phyloP scores from a whole-genome alignment of 2,797 vertebrate genomes.

The Australoheros facetus region DNA sequence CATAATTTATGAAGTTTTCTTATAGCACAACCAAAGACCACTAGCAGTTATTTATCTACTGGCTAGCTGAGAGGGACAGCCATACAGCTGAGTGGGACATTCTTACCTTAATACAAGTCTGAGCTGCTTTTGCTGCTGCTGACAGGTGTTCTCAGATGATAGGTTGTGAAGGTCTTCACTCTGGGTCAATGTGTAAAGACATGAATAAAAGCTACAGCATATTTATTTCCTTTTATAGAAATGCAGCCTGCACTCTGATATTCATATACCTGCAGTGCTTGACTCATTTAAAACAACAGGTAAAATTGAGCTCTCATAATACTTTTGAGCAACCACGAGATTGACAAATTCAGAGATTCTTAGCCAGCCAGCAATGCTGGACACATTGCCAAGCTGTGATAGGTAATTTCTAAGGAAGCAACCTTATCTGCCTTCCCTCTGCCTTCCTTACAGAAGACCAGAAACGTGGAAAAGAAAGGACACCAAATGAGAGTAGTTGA shows the following conservation, averaged over 20 bases:
- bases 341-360: constrained; percentile 69
- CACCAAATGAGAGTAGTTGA: constrained; percentile 65
- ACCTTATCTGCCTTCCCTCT: constrained; percentile 65
- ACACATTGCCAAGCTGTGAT: constrained; percentile 66
- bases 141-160: constrained; percentile 52
- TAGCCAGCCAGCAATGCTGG: constrained; percentile 53
- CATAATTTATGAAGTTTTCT: constrained; percentile 74
- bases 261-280: constrained; percentile 42
- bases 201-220: constrained; percentile 38
- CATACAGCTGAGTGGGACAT: constrained; percentile 30
- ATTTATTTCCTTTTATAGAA: constrained; percentile 54
- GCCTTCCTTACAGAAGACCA: constrained; percentile 45
- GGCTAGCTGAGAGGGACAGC: constrained; percentile 13
- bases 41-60: constrained; percentile 38
- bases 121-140: constrained; percentile 40
- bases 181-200: constrained; percentile 43
- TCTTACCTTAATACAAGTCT: constrained; percentile 47
- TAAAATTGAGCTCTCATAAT: constrained; percentile 58
- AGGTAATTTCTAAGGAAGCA: constrained; percentile 70
- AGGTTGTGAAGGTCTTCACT: constrained; percentile 44
- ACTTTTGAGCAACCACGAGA: constrained; percentile 40
- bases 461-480: constrained; percentile 58
- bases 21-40: constrained; percentile 54
- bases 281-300: constrained; percentile 54
- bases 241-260: constrained; percentile 25